Percentiles rank a stretch among this genome's conserved stretches.
Evolutionary conservation across 2,888 invertebrate species (phyloP).

Genomic region (Anticlea derivata): DNA sequence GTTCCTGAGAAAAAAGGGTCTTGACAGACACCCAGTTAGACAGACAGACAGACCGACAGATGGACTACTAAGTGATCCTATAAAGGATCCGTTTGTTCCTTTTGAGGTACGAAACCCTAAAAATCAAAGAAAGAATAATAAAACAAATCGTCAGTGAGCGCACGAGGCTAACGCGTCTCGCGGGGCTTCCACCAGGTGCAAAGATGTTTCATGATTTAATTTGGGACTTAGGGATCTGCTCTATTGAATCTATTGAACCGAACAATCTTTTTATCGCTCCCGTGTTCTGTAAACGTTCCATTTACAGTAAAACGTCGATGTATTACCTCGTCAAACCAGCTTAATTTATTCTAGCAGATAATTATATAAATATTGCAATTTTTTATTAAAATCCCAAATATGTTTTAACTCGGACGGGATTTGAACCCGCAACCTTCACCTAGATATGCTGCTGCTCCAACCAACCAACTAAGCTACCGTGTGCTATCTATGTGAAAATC

Average conservation of each 20-base stretch:
- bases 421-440: too few relatives aligned
- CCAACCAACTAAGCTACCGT: too few relatives aligned
- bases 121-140: slow-evolving; percentile 63
- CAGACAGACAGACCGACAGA: too few relatives aligned
- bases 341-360: slow-evolving; percentile 25
- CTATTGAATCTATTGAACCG: slow-evolving; percentile 80
- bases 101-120: slow-evolving; percentile 31
- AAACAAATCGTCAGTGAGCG: slow-evolving; percentile 66
- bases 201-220: slow-evolving; percentile 82
- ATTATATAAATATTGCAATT: slow-evolving; percentile 31
- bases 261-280: slow-evolving; percentile 71
- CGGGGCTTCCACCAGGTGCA: slow-evolving; percentile 73
- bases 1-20: too few relatives aligned
- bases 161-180: slow-evolving; percentile 60
- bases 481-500: too few relatives aligned
- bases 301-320: neutral
- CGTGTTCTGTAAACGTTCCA: slow-evolving; percentile 52
- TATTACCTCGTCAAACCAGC: slow-evolving; percentile 35
- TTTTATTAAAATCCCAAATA: too few relatives aligned
- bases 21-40: too few relatives aligned
- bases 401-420: too few relatives aligned
- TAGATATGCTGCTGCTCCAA: too few relatives aligned
- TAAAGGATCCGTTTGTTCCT: too few relatives aligned
- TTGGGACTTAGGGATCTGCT: slow-evolving; percentile 81
- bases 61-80: too few relatives aligned